Conservation (phyloP, 2,888 invertebrate species). For the Heliothis peltigera region DNA sequence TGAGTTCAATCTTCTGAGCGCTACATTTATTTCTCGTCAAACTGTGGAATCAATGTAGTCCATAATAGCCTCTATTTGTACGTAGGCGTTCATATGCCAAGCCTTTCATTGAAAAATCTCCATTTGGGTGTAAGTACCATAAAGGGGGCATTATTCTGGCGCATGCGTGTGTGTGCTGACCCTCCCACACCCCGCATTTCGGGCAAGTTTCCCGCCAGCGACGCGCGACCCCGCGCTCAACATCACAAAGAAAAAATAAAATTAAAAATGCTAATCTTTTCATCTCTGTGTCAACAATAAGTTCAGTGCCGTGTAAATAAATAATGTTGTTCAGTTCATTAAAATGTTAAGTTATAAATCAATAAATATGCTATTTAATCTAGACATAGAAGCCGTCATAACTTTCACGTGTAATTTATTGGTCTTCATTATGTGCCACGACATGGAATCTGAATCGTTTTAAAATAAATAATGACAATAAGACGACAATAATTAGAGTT, state of each 20-base stretch:
- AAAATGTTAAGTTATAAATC: conserved; percentile 71
- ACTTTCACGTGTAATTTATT: conserved; percentile 74
- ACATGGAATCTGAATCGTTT: conserved; percentile 76
- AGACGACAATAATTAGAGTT: conserved; percentile 67
- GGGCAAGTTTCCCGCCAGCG: conserved; percentile 78
- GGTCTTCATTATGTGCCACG: conserved; percentile 82
- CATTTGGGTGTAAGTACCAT: conserved; percentile 52
- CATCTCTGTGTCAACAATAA: conserved; percentile 32
- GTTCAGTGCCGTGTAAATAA: conserved; percentile 30
- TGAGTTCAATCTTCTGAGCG: neutral
- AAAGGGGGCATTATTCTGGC: conserved; percentile 59
- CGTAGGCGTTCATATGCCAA: conserved; percentile 45
- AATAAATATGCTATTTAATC: conserved; percentile 61
- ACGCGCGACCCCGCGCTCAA: conserved; percentile 67
- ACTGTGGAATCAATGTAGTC: conserved; percentile 36
- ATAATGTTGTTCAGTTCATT: conserved; percentile 1
- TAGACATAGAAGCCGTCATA: conserved; percentile 65
- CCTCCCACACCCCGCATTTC: conserved; percentile 65
- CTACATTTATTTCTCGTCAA: conserved; percentile 20
- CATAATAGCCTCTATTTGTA: conserved; percentile 40
- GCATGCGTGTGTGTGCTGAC: conserved; percentile 75
- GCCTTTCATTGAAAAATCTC: conserved; percentile 69
- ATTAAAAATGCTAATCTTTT: conserved; percentile 34
- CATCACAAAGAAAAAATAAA: conserved; percentile 57
- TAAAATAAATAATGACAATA: conserved; percentile 66